phyloP scores from a whole-genome alignment of 2,888 invertebrate species.

The Syrphus vitripennis region DNA sequence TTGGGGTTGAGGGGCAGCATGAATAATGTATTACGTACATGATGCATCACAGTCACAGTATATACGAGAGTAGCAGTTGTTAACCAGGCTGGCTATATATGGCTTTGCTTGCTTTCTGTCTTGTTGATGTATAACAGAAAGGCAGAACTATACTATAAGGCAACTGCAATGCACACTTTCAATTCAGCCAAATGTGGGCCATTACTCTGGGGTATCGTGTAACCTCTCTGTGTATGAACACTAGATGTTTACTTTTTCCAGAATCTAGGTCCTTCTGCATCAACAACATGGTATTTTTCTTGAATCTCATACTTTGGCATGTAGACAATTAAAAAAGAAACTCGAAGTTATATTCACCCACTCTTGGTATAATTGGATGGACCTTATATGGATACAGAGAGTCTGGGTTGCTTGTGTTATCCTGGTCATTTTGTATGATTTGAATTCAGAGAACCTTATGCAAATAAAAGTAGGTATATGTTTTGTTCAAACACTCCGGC shows the following conservation, averaged over 20 bases:
- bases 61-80: too few species aligned
- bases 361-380: not conserved
- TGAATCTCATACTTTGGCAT: not conserved
- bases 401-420: not conserved
- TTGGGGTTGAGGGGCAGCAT: conserved; percentile 45
- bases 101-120: not conserved
- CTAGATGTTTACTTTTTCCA: conserved; percentile 19
- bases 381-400: not conserved
- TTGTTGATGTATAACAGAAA: not conserved
- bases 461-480: not conserved
- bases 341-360: not conserved
- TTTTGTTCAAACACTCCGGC: not conserved
- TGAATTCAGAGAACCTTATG: not conserved
- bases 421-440: not conserved
- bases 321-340: not conserved
- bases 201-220: conserved; percentile 37
- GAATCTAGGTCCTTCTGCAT: conserved; percentile 18
- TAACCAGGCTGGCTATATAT: conserved; percentile 8
- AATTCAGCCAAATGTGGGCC: conserved; percentile 55
- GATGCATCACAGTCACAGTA: too few species aligned
- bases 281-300: not conserved
- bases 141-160: not conserved
- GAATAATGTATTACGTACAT: conserved; percentile 64
- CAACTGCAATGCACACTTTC: not conserved
- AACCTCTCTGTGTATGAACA: conserved; percentile 11